phyloP scores from a whole-genome alignment of 2,888 invertebrate species.

The Leucozona laternaria region DNA sequence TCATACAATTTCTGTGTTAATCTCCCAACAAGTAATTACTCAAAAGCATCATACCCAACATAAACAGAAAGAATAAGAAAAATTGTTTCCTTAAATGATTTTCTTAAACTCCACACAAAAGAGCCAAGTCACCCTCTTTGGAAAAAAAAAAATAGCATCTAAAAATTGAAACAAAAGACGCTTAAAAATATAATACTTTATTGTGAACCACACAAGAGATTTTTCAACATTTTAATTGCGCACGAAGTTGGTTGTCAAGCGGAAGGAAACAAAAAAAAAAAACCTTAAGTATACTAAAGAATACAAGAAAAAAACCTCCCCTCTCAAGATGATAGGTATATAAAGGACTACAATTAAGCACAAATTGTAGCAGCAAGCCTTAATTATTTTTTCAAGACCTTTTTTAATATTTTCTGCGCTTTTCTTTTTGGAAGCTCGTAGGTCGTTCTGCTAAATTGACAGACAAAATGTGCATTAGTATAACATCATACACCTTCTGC shows the following conservation, averaged over 20 bases:
- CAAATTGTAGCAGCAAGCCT: constrained; percentile 36
- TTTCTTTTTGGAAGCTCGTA: neutral
- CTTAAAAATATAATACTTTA: constrained; percentile 55
- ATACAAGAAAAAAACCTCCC: neutral
- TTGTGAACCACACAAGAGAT: constrained; percentile 31
- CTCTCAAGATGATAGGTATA: neutral
- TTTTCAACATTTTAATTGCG: constrained; percentile 69
- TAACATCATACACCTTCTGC: constrained; percentile 34
- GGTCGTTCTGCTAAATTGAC: constrained; percentile 12
- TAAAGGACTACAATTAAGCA: constrained; percentile 43
- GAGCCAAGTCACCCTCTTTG: neutral
- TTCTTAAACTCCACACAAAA: constrained; percentile 26
- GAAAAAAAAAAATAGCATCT: constrained; percentile 5
- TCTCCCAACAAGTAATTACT: constrained; percentile 58
- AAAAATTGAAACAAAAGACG: constrained; percentile 65
- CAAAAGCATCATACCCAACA: constrained; percentile 39
- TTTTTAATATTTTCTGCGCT: neutral
- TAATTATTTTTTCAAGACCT: constrained; percentile 49
- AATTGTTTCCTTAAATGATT: constrained; percentile 47
- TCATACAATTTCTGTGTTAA: constrained; percentile 26
- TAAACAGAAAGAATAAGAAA: constrained; percentile 11
- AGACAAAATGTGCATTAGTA: constrained; percentile 49
- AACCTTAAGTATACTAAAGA: neutral
- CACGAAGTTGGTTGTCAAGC: constrained; percentile 24
- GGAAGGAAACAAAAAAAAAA: neutral